Base-by-base conservation (phyloP, 2,888 invertebrate genomes). In the Seira sanloemensis region DNA sequence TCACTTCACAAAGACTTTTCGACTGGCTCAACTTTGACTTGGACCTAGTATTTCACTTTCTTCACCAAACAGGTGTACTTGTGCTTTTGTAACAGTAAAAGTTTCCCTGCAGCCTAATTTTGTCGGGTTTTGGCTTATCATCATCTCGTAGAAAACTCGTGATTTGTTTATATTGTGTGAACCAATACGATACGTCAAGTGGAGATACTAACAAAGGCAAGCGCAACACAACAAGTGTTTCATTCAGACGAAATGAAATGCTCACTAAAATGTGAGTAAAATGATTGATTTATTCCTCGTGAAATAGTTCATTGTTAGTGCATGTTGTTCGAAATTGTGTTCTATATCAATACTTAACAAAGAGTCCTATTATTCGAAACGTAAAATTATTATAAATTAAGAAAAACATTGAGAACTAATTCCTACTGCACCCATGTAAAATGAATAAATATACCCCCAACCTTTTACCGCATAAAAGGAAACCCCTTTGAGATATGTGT, bases 401-500 rank as follows among this genome's bases (percentile, higher is more conserved):
- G 16, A 18, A 50, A 50, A 50, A 12, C 50, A 50, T 50, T 50
- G n/a, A 2, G 16, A 12, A 50, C 50, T 50, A 50, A n/a, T 50
- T 50, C 73, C 83, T 81, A 74, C 58, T 68, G 68, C 83, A 78
- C 78, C 83, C 83, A 66, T 54, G 19, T 72, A 54, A 69, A 76
- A 77, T 67, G 68, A 71, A 75, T 68, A 50, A 78, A 72, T n/a
- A 50, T 72, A 68, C 77, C 83, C 82, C 77, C 77, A 82, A 83
- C 83, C 83, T 83, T 83, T 83, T 83, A 83, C 83, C 83, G 19
- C 67, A 67, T 77, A 54, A 71, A 66, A 67, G 73, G 73, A 74
- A 83, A 83, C 77, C 83, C 83, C 73, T 77, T 77, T 62, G 81
- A 81, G 81, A 81, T 76, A 72, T n/a, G 25, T 19, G 26, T 69